Percentiles rank a stretch among this genome's conserved stretches.
Conservation (phyloP, 2,113 vertebrate genomes). For the Oenanthe melanoleuca region DNA sequence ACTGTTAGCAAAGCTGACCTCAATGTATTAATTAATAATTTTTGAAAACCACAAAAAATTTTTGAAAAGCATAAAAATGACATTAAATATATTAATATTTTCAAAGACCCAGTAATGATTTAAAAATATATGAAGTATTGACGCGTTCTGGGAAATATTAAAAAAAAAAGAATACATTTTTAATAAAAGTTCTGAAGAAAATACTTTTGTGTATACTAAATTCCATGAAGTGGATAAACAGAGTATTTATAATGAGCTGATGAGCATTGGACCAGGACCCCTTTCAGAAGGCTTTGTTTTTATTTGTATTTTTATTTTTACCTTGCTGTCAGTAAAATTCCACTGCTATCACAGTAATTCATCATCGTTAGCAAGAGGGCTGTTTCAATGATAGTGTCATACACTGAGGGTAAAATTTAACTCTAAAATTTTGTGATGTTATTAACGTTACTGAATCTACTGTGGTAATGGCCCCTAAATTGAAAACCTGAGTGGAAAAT, state of each 20-base stretch:
- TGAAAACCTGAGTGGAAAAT: slow-evolving; percentile 7
- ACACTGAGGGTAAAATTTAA: neutral
- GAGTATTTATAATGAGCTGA: neutral
- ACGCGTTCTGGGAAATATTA: neutral
- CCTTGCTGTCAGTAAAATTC: neutral
- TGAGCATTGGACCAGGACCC: accelerated
- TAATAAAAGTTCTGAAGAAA: neutral
- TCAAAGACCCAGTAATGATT: accelerated
- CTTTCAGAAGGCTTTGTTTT: neutral
- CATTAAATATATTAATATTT: neutral
- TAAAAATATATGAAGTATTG: neutral
- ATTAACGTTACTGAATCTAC: neutral
- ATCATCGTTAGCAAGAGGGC: neutral
- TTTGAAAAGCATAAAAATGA: neutral
- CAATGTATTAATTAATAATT: neutral
- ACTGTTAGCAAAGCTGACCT: neutral
- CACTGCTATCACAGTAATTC: neutral
- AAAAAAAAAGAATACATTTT: neutral
- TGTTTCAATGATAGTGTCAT: neutral
- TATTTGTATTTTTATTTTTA: neutral
- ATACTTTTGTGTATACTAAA: neutral
- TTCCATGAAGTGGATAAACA: accelerated
- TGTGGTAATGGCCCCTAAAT: neutral
- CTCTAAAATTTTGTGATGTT: neutral
- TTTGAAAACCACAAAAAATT: too few species aligned